Evolutionary conservation across 2,888 invertebrate species (phyloP), one percentile per base, ranked within the genome.

Genomic region (Bombylius discolor): DNA sequence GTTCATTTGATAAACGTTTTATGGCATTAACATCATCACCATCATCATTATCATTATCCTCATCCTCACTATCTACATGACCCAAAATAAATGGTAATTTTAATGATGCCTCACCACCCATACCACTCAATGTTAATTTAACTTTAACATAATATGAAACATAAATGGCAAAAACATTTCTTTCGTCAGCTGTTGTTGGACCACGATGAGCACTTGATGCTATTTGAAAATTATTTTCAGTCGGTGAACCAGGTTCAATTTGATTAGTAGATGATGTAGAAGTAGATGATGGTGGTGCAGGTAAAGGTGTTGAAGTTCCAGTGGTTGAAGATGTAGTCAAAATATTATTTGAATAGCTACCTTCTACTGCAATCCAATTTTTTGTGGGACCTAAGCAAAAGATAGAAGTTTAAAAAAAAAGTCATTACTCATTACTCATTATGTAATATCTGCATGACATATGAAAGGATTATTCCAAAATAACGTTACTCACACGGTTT

Each of bases 141-240:
- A 89, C 83, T 79, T 89, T 89, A 32, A 89, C 87, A 70, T 89
- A 89, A 70, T 90, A 90, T 0, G 88, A 87, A 11, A 90, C 89
- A 75, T 89, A 89, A 65, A 90, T 89, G 49, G 89, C 89, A 67
- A 89, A 89, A 1, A 87, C 88, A 72, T 89, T 89, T 60, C 65
- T 58, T 42, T 62, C 62, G 71, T 31, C 72, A 58, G 59, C 64
- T 61, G 56, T 62, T 64, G 42, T 62, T 53, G 59, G 67, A 63
- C 62, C 63, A 45, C 64, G 62, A 47, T 62, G 62, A 23, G 64
- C 64, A 58, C 65, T 66, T 7, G 64, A 65, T 42, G 66, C 66
- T n/a, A 66, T 60, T 59, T 64, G 64, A 47, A 60, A 64, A 32
- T 59, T 61, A 51, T 58, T 61, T 51, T 60, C 57, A 52, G 60